Percentiles rank a stretch among this genome's conserved stretches.
Evolutionary conservation across 2,797 vertebrate genomes (phyloP).

Genomic region (Glyptemys insculpta): DNA sequence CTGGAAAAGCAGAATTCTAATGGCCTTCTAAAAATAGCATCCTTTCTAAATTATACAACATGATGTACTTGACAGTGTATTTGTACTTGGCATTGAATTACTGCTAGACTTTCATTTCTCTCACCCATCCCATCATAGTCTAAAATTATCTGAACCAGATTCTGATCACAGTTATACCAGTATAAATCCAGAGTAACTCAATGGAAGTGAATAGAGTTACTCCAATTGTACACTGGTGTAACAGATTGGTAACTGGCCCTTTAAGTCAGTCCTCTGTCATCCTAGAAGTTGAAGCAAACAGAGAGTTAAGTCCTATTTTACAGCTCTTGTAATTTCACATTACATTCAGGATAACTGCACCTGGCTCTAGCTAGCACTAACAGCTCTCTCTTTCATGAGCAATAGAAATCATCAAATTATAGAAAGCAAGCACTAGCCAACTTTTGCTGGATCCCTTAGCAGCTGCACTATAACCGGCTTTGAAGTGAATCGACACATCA

Average conservation of each 20-base stretch:
- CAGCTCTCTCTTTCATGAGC: background rate
- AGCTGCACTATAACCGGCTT: background rate
- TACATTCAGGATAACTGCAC: background rate
- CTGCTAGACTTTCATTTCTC: background rate
- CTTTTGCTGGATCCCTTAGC: background rate
- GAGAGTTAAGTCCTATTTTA: background rate
- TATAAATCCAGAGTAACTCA: background rate
- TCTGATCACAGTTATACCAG: accelerated
- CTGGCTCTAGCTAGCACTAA: background rate
- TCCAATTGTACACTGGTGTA: background rate
- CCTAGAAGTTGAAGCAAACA: background rate
- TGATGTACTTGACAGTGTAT: background rate
- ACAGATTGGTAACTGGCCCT: background rate
- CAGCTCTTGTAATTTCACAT: background rate
- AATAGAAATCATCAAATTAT: background rate
- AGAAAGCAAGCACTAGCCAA: background rate
- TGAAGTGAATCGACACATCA: background rate
- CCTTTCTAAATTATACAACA: conserved; percentile 27
- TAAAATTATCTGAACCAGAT: background rate
- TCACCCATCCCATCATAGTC: background rate
- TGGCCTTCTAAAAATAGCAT: background rate
- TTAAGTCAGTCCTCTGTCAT: accelerated
- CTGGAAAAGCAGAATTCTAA: conserved; percentile 10
- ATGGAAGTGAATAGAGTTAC: background rate
- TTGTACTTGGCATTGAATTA: background rate